Conservation (phyloP, 2,113 vertebrate genomes). For the Macrotus californicus region DNA sequence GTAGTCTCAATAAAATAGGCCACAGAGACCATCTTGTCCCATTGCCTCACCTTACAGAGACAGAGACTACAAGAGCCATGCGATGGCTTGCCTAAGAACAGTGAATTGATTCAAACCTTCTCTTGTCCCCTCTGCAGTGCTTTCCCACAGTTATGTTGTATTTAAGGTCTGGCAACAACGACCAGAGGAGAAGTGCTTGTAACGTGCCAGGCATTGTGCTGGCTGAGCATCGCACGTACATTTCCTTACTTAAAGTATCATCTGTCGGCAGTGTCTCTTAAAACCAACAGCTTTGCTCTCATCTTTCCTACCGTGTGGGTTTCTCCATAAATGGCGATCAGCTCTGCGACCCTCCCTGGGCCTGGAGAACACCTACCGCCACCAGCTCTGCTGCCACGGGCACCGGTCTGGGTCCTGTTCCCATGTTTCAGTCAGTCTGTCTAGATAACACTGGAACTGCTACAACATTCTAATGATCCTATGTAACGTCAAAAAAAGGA, state of each 20-base stretch:
- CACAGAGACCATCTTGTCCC: background rate
- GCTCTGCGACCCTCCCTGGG: background rate
- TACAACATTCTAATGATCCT: background rate
- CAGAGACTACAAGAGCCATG: background rate
- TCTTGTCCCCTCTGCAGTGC: background rate
- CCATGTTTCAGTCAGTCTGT: conserved; percentile 32
- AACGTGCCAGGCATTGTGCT: background rate
- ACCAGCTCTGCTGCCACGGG: background rate
- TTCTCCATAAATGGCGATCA: background rate
- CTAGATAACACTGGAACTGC: background rate
- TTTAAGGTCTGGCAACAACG: background rate
- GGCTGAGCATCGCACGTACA: fast-evolving
- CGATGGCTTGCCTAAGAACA: background rate
- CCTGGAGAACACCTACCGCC: background rate
- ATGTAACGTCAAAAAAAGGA: background rate
- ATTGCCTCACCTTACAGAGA: background rate
- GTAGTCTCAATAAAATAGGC: background rate
- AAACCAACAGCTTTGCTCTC: background rate
- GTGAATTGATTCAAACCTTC: background rate
- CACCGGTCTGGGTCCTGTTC: background rate
- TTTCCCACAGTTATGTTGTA: background rate
- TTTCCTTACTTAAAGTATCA: background rate
- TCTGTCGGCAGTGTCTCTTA: background rate
- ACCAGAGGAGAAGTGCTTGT: background rate
- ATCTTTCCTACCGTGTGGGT: background rate